Evolutionary conservation across 2,888 invertebrate species (phyloP).

Genomic region (Thysanoteuthis rhombus): DNA sequence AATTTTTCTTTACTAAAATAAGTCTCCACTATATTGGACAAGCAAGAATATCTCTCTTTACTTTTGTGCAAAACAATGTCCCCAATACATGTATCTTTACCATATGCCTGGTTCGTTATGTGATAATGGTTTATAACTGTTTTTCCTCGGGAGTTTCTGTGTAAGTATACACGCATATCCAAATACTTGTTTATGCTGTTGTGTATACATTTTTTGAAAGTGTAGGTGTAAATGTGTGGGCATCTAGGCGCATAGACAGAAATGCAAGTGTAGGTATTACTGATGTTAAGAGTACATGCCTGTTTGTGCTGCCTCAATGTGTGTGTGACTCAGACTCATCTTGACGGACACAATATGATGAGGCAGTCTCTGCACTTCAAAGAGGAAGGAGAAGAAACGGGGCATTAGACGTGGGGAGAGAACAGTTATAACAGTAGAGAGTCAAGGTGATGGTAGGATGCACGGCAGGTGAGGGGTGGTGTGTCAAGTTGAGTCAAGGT

Average conservation of each 20-base stretch:
- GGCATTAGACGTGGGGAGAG: neutral
- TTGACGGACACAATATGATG: neutral
- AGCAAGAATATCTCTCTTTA: neutral
- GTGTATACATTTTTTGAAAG: neutral
- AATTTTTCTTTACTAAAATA: no score
- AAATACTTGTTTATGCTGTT: neutral
- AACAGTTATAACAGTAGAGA: neutral
- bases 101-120: neutral
- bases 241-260: neutral
- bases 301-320: neutral
- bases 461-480: neutral
- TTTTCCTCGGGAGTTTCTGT: neutral
- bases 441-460: neutral
- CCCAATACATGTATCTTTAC: neutral
- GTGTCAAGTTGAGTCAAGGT: slow-evolving; percentile 12
- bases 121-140: neutral
- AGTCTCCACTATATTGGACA: neutral
- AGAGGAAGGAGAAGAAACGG: neutral
- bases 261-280: neutral
- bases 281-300: neutral
- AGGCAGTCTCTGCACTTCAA: neutral
- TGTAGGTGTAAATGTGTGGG: neutral
- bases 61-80: neutral
- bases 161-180: neutral
- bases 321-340: neutral